Evolutionary conservation across 2,113 vertebrate species (phyloP).

Genomic region (Perca schrenkii): DNA sequence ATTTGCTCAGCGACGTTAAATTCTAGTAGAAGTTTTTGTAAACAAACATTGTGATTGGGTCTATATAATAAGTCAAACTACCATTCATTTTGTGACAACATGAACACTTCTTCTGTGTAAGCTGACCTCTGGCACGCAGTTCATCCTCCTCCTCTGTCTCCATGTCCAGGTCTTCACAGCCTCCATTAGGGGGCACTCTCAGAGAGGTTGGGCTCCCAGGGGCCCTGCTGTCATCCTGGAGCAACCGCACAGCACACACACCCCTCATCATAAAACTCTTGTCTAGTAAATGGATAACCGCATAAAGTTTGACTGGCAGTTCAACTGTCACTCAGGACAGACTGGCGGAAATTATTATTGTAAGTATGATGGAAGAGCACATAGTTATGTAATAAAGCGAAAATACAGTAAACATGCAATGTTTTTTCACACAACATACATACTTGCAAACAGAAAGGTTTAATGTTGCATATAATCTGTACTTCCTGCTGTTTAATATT

Average conservation of each 20-base stretch:
- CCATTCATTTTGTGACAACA: neutral
- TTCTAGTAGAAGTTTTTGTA: too few species aligned
- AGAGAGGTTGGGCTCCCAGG: constrained; percentile 89
- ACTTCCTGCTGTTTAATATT: neutral
- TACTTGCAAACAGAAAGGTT: neutral
- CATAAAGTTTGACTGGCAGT: neutral
- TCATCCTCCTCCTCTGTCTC: constrained; percentile 96
- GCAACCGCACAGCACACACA: neutral
- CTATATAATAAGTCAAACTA: too few species aligned
- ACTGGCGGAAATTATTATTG: neutral
- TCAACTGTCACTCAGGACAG: neutral
- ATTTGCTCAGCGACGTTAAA: too few species aligned
- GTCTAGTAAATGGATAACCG: constrained; percentile 34
- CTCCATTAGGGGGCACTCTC: constrained; percentile 89
- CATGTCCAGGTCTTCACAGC: constrained; percentile 93
- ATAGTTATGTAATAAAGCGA: constrained; percentile 1
- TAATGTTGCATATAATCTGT: neutral
- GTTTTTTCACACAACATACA: neutral
- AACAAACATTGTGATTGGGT: too few species aligned
- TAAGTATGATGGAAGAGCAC: neutral
- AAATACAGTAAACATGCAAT: neutral
- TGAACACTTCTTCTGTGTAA: neutral
- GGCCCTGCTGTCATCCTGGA: constrained; percentile 86
- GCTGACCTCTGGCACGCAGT: constrained; percentile 90
- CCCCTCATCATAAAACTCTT: constrained; percentile 9